These are phyloP conservation scores for Acanthis flammea DNA, from an alignment of 2,797 vertebrate genomes.

Conservation along the genomic window DNA sequence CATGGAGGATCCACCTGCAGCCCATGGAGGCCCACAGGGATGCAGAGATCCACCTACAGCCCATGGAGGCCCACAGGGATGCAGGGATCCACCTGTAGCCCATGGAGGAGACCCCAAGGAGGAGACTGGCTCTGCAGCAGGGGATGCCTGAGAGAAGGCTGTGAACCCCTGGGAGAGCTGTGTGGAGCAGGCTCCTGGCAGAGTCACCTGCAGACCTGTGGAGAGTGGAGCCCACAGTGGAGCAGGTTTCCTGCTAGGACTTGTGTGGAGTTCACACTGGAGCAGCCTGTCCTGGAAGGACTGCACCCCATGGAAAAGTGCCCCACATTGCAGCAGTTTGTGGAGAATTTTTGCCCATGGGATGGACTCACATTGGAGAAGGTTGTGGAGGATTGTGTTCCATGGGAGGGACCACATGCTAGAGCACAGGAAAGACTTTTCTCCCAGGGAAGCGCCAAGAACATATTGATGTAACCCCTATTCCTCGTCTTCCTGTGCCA, in stretches of 20 bases:
- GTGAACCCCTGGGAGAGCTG: accelerated
- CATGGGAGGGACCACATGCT: not conserved
- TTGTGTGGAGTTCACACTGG: not conserved
- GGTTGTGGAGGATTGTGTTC: not conserved
- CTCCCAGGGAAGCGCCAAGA: not conserved
- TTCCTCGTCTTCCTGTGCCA: not conserved
- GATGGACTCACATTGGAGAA: not conserved
- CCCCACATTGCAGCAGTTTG: not conserved
- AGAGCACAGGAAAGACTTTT: accelerated
- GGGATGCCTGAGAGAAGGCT: not conserved
- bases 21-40: too few species aligned
- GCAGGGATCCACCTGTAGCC: not conserved
- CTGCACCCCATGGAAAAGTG: not conserved
- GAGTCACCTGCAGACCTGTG: not conserved
- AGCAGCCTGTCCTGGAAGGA: not conserved
- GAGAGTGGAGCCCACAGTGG: not conserved
- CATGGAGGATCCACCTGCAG: too few species aligned
- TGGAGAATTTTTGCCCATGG: not conserved
- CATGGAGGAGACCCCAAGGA: not conserved
- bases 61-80: too few species aligned
- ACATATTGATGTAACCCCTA: not conserved
- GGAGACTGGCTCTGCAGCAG: not conserved
- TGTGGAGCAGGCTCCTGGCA: not conserved
- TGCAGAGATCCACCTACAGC: too few species aligned
- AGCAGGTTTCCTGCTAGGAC: not conserved